Conservation (phyloP, 2,113 vertebrate species). For the Octodon degus region DNA sequence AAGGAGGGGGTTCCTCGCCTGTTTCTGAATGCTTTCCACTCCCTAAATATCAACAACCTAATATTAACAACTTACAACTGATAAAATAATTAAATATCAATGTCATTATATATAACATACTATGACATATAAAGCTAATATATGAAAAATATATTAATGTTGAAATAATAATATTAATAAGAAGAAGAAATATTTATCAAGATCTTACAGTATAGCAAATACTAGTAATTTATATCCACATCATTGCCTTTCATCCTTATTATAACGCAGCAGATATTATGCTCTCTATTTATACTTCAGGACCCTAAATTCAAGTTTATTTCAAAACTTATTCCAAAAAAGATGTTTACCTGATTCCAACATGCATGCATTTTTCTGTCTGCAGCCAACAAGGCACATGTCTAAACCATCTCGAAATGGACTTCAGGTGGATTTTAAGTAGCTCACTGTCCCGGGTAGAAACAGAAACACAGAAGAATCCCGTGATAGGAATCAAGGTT, state of each 20-base stretch:
- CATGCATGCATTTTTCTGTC: not conserved
- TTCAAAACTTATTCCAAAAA: not conserved
- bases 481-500: not conserved
- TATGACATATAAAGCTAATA: not conserved
- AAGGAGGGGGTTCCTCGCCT: not conserved
- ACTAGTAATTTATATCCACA: not conserved
- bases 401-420: not conserved
- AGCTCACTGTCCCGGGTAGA: not conserved
- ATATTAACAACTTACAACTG: not conserved
- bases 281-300: conserved; percentile 33
- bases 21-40: not conserved
- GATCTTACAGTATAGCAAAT: not conserved
- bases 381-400: not conserved
- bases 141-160: not conserved
- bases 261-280: not conserved
- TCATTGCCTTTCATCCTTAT: conserved; percentile 2
- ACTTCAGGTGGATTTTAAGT: not conserved
- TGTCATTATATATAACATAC: not conserved
- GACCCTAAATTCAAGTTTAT: not conserved
- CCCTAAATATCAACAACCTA: not conserved
- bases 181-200: conserved; percentile 7
- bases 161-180: not conserved
- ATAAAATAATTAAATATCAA: not conserved
- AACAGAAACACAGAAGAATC: not conserved
- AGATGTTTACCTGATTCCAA: not conserved